Evolutionary conservation across 2,888 invertebrate genomes (phyloP).

Genomic region (Acrocera orbiculus): DNA sequence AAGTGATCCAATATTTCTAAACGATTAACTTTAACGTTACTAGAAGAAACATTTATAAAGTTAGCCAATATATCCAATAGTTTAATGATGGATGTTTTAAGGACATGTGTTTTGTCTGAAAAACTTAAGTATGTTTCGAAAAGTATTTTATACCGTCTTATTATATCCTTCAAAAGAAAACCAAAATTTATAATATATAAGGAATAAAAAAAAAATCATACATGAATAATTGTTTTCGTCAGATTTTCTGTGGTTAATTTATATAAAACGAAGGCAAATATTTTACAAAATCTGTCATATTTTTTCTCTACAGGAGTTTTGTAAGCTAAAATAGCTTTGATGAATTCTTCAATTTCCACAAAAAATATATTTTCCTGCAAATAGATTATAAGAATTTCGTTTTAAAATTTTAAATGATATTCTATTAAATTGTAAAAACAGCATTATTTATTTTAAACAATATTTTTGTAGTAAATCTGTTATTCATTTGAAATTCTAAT

Average conservation of each 20-base stretch:
- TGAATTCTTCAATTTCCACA: background rate
- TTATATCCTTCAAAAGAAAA: no score
- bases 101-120: no score
- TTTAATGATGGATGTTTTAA: no score
- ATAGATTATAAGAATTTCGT: background rate
- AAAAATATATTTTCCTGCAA: background rate
- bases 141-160: no score
- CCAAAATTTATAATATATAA: no score
- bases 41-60: no score
- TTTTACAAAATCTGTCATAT: background rate
- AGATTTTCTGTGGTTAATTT: background rate
- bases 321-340: background rate
- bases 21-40: background rate
- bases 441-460: no score
- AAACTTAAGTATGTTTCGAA: no score
- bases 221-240: background rate
- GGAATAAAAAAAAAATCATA: background rate
- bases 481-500: no score
- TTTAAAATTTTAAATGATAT: no score
- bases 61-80: no score
- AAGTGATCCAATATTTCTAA: background rate
- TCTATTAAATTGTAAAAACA: background rate
- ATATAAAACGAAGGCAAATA: background rate
- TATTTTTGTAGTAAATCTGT: no score
- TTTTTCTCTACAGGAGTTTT: background rate